Conservation (phyloP, 2,888 invertebrate species). For the Philaethria dido region DNA sequence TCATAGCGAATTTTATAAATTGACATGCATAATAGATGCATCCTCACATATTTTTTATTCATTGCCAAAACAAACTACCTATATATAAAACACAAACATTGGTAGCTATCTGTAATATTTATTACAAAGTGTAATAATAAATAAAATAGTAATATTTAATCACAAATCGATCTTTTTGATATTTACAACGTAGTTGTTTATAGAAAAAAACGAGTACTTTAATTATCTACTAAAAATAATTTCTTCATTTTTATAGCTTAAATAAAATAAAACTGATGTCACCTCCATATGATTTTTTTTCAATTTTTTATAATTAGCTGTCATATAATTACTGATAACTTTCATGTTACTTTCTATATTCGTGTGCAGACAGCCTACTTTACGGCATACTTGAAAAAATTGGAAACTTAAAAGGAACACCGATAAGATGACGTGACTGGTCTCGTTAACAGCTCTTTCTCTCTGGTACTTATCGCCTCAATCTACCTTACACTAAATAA, state of each 20-base stretch:
- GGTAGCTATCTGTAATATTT: no score
- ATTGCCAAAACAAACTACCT: neutral
- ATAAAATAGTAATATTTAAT: neutral
- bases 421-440: slow-evolving; percentile 16
- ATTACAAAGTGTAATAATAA: no score
- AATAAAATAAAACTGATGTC: neutral
- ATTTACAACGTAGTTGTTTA: no score
- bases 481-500: slow-evolving; percentile 1
- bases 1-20: neutral
- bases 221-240: no score
- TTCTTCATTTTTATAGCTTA: neutral
- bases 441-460: neutral
- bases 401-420: slow-evolving; percentile 4
- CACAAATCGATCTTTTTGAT: neutral
- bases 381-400: neutral
- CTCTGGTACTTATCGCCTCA: neutral
- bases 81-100: no score
- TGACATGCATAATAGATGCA: neutral
- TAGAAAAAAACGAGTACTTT: no score
- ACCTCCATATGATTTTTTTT: neutral
- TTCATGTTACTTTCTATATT: slow-evolving; percentile 7
- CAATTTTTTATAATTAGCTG: neutral
- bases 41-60: neutral
- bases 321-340: neutral
- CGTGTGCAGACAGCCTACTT: slow-evolving; percentile 1